A percentile compares a stretch with the other conserved stretches of the same genome.
Evolutionary conservation across 92 coral and sea anemone genomes (phyloP).

Genomic region (Bergia sp.): DNA sequence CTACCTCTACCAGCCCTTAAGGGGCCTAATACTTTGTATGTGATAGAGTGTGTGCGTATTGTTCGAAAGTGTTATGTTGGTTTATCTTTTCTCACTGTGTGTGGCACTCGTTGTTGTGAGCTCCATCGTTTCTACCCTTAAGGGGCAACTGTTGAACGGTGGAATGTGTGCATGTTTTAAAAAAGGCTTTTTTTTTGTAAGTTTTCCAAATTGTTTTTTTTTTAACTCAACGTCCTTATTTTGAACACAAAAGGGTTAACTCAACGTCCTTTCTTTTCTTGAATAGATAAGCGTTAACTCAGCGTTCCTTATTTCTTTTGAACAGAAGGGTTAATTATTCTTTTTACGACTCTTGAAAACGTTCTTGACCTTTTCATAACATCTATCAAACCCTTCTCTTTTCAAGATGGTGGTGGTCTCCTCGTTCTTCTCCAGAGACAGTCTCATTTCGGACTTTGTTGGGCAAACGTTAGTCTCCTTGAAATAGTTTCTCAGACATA

Average conservation of each 20-base stretch:
- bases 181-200: too few relatives aligned
- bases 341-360: not conserved
- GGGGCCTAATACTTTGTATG: too few relatives aligned
- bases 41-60: too few relatives aligned
- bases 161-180: too few relatives aligned
- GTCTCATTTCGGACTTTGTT: not conserved
- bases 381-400: not conserved
- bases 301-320: constrained; percentile 1
- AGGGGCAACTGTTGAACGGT: too few relatives aligned
- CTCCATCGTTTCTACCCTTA: too few relatives aligned
- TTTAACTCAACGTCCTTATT: too few relatives aligned
- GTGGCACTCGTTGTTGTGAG: too few relatives aligned
- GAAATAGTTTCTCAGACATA: not conserved
- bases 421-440: not conserved
- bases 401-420: not conserved
- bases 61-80: too few relatives aligned
- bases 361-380: not conserved
- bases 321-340: not conserved
- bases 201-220: too few relatives aligned
- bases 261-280: not conserved
- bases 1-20: too few relatives aligned
- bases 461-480: not conserved
- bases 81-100: too few relatives aligned
- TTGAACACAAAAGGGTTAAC: not conserved
- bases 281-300: not conserved